These are phyloP conservation scores for Crotalus viridis DNA, from an alignment of 2,113 vertebrate genomes.

Conservation along the genomic window DNA sequence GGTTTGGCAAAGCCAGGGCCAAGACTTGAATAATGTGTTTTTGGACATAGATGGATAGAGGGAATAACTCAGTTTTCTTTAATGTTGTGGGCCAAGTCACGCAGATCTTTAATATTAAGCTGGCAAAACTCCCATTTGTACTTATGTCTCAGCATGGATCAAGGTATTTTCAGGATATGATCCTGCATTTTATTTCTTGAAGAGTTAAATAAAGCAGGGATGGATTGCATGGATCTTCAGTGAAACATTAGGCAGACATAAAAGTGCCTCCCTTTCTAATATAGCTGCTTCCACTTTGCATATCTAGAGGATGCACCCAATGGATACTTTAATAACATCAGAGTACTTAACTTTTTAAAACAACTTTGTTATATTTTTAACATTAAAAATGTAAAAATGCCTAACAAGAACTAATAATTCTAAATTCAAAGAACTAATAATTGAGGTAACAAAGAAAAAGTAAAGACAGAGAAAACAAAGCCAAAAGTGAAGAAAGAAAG, in stretches of 20 bases:
- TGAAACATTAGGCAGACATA: constrained; percentile 65
- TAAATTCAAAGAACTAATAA: neutral
- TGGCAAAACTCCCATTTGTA: constrained; percentile 48
- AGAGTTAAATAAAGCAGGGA: constrained; percentile 44
- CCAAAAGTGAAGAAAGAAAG: neutral
- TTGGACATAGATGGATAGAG: constrained; percentile 9
- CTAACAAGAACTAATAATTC: neutral
- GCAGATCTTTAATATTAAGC: constrained; percentile 7
- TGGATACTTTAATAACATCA: constrained; percentile 62
- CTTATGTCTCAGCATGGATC: constrained; percentile 49
- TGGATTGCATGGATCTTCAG: constrained; percentile 65
- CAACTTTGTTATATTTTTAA: neutral
- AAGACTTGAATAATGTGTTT: neutral
- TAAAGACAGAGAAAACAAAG: neutral
- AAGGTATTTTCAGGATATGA: constrained; percentile 40
- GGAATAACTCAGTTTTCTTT: constrained; percentile 20
- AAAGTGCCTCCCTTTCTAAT: constrained; percentile 59
- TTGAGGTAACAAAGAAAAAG: neutral
- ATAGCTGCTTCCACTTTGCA: constrained; percentile 61
- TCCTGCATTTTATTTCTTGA: constrained; percentile 63
- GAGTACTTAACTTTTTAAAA: constrained; percentile 38
- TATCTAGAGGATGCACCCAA: constrained; percentile 29
- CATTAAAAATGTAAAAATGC: neutral
- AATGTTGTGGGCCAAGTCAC: neutral
- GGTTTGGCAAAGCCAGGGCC: constrained; percentile 29